Base-by-base conservation (phyloP, 2,797 vertebrate species). In the Pempheris klunzingeri region DNA sequence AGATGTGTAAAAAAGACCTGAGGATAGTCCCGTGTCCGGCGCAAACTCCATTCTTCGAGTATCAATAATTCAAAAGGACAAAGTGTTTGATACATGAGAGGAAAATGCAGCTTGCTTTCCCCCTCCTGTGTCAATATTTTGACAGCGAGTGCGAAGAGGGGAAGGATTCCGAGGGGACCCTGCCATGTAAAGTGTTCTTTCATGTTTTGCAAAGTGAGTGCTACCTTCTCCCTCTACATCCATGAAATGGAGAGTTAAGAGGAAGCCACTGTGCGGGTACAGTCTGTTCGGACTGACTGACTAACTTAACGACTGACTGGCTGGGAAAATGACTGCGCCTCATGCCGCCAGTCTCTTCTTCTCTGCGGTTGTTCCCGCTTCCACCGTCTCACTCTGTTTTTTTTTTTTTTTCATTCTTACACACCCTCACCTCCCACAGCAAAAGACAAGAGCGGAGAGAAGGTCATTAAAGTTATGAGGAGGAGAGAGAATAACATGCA, bases 41-140 rank as follows among this genome's bases (percentile, higher is more conserved):
- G 67, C 54, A 66, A 52, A 50, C 18, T 47, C 54, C 76, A 81
- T 58, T 85, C 57, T 30, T 75, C 61, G 50, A 77, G 65, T 65
- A 87, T 91, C 85, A 88, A 90, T 93, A 89, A 93, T 93, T 88
- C 78, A 93, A 62, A 80, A 87, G 82, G 78, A 91, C 90, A 90
- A 90, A 92, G 83, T 76, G 79, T 90, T 44, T 86, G 78, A 90
- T 87, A 85, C 71, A 85, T 78, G 74, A 75, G 81, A 77, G 78
- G 66, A 78, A 89, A 89, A 90, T 65, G 77, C 75, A 66, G 74
- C 80, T 75, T 84, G 74, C 89, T 83, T 81, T 83, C 47, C 72
- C 55, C 62, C 60, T 74, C 53, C 61, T 50, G 44, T 82, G 85
- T 91, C 89, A 93, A 92, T 92, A 91, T 92, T 94, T 92, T 90